Evolutionary conservation across 2,113 vertebrate species (phyloP), one percentile per base, ranked within the genome.

Genomic region (Nothocercus julius): DNA sequence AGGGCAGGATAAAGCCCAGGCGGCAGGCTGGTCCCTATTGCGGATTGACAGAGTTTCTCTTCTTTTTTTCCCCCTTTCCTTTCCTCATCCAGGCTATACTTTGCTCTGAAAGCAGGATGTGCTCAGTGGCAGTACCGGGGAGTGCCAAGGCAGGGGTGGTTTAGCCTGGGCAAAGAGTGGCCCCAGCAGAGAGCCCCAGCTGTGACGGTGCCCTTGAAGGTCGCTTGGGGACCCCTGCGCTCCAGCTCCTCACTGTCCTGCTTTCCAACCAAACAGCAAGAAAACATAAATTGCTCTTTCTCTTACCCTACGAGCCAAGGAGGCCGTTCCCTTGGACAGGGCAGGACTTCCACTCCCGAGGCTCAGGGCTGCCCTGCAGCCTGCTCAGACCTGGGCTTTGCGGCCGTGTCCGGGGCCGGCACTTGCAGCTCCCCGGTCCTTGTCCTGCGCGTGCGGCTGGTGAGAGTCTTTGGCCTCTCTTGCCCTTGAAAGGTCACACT

Each of bases 161-260:
- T 51, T 28, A 53, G 49, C 69, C 18, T 13, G 36, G 34, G n/a
- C 34, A 25, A 24, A n/a, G 30, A 69, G 67, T 17, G 47, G 17
- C 24, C 47, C 68, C 17, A 34, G 24, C 68, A 34, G 11, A 7
- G 15, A 19, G 24, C 7, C 25, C 24, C 53, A 9, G 45, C 30
- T 63, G 28, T 1, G 3, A 47, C 11, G 2, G 22, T 9, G 73
- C 68, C 76, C 0, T 5, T 6, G 27, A 10, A 0, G 0, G 32
- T 66, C 68, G 38, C 64, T 8, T 56, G 30, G 18, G 17, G 34
- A 69, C 2, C 59, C 59, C 75, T 2, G 4, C 11, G 13, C 14
- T 53, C 27, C 14, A 10, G 62, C 64, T 38, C 62, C 30, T 63
- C 62, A 2, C 34, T 25, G 59, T 49, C 8, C 0, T 2, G 2